Evolutionary conservation across 1,140 invertebrate species (phyloP).

Genomic region (Musca domestica): DNA sequence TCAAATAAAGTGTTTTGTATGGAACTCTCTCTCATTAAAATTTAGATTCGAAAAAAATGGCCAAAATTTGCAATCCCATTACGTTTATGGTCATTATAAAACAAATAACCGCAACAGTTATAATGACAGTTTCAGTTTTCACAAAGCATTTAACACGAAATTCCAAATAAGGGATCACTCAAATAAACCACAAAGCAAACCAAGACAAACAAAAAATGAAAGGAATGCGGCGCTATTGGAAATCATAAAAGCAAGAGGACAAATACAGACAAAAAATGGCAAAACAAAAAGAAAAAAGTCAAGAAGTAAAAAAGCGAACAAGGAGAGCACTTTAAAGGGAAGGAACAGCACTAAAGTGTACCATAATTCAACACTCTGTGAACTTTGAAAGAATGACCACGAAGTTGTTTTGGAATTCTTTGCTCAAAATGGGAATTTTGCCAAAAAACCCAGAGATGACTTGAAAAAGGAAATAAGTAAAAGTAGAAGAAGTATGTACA

Average conservation of each 20-base stretch:
- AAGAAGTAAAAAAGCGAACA: neutral
- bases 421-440: no score
- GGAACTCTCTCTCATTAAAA: no score
- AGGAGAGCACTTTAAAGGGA: no score
- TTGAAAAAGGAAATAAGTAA: no score
- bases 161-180: neutral
- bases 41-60: no score
- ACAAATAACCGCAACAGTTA: conserved; percentile 8
- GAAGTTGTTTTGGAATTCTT: no score
- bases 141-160: conserved; percentile 12
- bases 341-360: no score
- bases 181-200: neutral
- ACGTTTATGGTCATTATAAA: conserved; percentile 15
- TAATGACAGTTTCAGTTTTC: conserved; percentile 9
- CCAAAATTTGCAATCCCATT: neutral
- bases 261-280: neutral
- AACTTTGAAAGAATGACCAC: neutral
- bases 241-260: neutral
- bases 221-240: neutral
- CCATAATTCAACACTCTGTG: conserved; percentile 15
- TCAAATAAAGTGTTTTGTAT: no score
- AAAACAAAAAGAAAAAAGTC: neutral
- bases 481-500: no score
- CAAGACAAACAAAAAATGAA: neutral
- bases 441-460: no score